A percentile compares a stretch with the other conserved stretches of the same genome.
Evolutionary conservation across 2,797 vertebrate genomes (phyloP).

Genomic region (Anas acuta): DNA sequence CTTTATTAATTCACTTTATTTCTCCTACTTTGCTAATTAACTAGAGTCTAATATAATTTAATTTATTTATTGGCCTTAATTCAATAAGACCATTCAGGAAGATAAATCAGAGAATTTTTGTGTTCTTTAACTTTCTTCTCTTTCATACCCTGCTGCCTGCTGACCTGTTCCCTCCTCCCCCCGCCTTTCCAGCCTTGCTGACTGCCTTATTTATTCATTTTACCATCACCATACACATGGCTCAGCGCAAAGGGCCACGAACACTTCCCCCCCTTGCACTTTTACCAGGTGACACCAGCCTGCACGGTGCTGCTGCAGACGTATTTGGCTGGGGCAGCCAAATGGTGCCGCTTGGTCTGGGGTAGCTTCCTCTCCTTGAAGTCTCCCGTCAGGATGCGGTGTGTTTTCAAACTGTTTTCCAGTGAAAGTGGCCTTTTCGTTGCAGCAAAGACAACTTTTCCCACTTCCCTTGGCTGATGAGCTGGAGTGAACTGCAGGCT

Average conservation of each 20-base stretch:
- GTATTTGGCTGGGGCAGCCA: neutral
- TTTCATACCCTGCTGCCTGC: neutral
- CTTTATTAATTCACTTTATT: neutral
- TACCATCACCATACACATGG: accelerated
- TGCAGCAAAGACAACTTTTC: conserved; percentile 8
- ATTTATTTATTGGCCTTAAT: conserved; percentile 1
- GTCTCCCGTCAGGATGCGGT: neutral
- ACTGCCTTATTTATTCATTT: neutral
- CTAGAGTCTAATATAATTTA: neutral
- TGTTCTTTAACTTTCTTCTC: neutral
- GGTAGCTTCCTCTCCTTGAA: neutral
- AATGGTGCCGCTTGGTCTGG: neutral
- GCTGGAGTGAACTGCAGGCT: conserved; percentile 16
- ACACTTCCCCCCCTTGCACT: accelerated
- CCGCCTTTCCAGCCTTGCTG: neutral
- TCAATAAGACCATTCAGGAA: neutral
- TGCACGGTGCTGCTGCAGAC: neutral
- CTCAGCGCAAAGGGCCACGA: neutral
- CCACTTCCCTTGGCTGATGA: neutral
- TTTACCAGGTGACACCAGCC: neutral
- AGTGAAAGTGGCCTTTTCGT: neutral
- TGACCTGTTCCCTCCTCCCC: neutral
- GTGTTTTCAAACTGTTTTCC: conserved; percentile 19
- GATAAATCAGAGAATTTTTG: neutral
- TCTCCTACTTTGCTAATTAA: neutral